Percentiles rank a stretch among this genome's conserved stretches.
These are phyloP conservation scores for Proisotoma minuta DNA, from an alignment of 2,888 invertebrate species.

Conservation along the genomic window DNA sequence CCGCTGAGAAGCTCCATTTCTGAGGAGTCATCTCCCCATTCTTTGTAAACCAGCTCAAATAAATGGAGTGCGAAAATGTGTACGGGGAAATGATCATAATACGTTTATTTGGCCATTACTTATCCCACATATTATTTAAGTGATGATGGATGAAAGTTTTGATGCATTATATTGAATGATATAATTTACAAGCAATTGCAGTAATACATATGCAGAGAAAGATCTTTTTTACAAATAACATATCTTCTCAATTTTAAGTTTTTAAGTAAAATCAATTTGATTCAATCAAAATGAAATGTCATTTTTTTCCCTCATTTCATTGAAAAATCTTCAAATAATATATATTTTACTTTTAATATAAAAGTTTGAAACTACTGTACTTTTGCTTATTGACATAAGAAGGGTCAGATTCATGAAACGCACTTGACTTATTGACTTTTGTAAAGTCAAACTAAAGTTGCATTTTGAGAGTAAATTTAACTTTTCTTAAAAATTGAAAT, in stretches of 20 bases:
- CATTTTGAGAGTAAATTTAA: background rate
- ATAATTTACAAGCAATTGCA: too few relatives aligned
- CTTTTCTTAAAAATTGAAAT: constrained; percentile 13
- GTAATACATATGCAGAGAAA: background rate
- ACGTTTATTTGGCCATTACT: background rate
- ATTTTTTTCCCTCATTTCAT: background rate
- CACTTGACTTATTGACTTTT: background rate
- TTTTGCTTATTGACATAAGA: background rate
- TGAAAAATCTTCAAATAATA: background rate
- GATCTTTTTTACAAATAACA: background rate
- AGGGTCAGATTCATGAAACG: background rate
- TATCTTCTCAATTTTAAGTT: background rate
- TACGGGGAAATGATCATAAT: background rate
- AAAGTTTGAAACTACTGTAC: too few relatives aligned
- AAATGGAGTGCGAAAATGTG: background rate
- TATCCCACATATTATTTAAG: too few relatives aligned
- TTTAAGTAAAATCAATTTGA: background rate
- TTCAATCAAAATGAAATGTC: too few relatives aligned
- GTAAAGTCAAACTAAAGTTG: background rate
- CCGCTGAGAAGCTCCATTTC: constrained; percentile 4
- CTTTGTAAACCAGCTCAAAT: constrained; percentile 9
- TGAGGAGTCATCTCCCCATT: background rate
- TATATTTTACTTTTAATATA: too few relatives aligned
- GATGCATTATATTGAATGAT: too few relatives aligned
- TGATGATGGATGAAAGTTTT: too few relatives aligned